Conservation (phyloP, 2,888 invertebrate species). For the Xanthorhoe designata region DNA sequence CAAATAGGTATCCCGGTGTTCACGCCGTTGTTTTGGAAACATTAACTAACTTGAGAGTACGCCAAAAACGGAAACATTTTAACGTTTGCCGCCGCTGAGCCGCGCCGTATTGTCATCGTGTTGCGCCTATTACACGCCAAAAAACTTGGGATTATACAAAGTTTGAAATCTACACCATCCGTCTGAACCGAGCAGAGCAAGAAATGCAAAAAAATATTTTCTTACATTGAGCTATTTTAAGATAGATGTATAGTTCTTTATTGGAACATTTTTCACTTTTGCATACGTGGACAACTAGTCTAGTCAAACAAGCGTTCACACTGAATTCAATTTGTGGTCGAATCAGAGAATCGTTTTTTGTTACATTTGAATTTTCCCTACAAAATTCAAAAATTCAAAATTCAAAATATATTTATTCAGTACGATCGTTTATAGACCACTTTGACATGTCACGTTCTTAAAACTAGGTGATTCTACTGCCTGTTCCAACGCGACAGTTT, state of each 20-base stretch:
- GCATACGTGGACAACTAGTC: not conserved
- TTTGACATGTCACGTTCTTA: no score
- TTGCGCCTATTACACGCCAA: slow-evolving; percentile 67
- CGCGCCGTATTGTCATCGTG: slow-evolving; percentile 67
- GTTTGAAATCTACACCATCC: slow-evolving; percentile 13
- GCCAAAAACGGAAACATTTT: slow-evolving; percentile 83
- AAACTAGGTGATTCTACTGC: no score
- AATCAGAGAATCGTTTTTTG: not conserved
- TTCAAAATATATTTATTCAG: no score
- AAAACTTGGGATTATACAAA: slow-evolving; percentile 56
- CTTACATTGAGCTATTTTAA: not conserved
- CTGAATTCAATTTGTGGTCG: not conserved
- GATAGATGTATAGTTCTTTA: not conserved
- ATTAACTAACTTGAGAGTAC: slow-evolving; percentile 82
- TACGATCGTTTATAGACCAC: no score
- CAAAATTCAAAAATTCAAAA: no score
- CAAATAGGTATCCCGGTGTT: slow-evolving; percentile 67
- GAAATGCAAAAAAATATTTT: not conserved
- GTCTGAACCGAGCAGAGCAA: not conserved
- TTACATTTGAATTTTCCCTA: not conserved
- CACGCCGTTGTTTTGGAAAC: slow-evolving; percentile 76
- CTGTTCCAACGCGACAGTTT: no score
- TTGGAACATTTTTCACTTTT: not conserved
- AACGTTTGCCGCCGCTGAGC: slow-evolving; percentile 62
- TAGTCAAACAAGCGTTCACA: not conserved